phyloP scores from a whole-genome alignment of 2,888 invertebrate genomes.

The Archaeoteleia sp. region DNA sequence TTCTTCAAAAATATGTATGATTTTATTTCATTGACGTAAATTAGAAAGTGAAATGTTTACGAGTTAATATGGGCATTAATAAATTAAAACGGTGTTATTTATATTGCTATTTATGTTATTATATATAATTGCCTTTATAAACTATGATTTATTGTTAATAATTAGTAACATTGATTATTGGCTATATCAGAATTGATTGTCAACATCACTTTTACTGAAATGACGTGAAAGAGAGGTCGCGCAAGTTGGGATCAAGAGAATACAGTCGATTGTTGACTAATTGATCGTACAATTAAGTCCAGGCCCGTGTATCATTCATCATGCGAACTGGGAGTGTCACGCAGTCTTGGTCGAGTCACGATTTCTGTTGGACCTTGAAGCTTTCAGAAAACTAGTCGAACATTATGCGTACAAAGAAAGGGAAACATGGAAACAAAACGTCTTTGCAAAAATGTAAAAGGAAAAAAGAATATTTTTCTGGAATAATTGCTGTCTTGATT shows the following conservation, averaged over 20 bases:
- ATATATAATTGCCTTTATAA: no score
- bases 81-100: no score
- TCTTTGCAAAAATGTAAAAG: no score
- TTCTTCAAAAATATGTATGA: no score
- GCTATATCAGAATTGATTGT: not conserved
- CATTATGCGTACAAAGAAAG: no score
- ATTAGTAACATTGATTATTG: not conserved
- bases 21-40: no score
- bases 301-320: constrained; percentile 37
- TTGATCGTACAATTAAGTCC: constrained; percentile 19
- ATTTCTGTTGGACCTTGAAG: constrained; percentile 1
- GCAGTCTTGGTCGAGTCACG: constrained; percentile 12
- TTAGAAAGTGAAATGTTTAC: no score
- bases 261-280: constrained; percentile 24
- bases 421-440: not conserved
- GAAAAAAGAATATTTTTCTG: no score
- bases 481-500: no score
- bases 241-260: constrained; percentile 17
- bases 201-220: not conserved
- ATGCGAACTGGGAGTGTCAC: constrained; percentile 49
- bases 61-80: no score
- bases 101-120: no score
- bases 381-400: constrained; percentile 1
- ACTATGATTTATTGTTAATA: not conserved
- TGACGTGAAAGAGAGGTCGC: not conserved